Base-by-base conservation (phyloP, 2,797 vertebrate genomes). In the Selene dorsalis region DNA sequence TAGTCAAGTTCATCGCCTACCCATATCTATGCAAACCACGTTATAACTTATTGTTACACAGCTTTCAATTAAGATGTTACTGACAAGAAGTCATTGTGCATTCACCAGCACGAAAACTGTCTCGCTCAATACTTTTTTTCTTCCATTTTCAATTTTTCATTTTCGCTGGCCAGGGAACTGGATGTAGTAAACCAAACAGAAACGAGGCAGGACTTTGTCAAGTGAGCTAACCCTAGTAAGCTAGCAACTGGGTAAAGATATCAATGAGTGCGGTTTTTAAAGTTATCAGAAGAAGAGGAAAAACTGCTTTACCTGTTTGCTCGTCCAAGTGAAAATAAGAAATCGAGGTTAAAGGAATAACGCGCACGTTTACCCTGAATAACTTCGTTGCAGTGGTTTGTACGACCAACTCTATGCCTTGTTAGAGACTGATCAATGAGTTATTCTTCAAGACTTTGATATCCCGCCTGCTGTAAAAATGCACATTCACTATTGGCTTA, bases 401-500 rank as follows among this genome's bases (percentile, higher is more conserved):
- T 24, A 81, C 73, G 48, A 79, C 77, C 87, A 92, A 89, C 82
- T 90, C 82, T 78, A 16, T 62, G 78, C 71, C 84, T 89, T 87
- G 87, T 86, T 87, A 86, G 84, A 92, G 91, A 87, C 77, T 80
- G 91, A 95, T 95, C 94, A 95, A 95, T 95, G 93, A 93, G 89
- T 92, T 90, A 94, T 90, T 94, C 93, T 95, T 95, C 92, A 94
- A 95, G 93, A 94, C 90, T 94, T 93, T 91, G 78, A 91, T 75
- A 93, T 74, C 92, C 94, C 94, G 90, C 94, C 94, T 75, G 83
- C 80, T 82, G 43, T 13, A n/a, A 24, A 64, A 80, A 57, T 45
- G 0, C 26, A 0, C 62, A 10, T 0, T n/a, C 39, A 0, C 69
- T 4, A 95, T 94, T 95, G 93, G 94, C 2, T 64, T 1, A 1